phyloP scores from a whole-genome alignment of 2,888 invertebrate species.

The Diloba caeruleocephala region DNA sequence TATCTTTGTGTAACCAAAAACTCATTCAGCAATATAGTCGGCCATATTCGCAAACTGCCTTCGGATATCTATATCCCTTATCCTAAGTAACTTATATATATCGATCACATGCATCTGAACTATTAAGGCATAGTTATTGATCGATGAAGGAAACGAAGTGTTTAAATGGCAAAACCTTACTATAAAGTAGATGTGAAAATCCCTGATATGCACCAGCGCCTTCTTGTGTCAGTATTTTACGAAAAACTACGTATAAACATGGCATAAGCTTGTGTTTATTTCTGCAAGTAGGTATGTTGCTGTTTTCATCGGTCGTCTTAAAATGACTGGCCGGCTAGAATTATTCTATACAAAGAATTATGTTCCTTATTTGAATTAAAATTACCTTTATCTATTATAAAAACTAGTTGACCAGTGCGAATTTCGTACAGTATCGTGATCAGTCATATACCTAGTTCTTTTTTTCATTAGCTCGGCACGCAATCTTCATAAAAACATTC shows the following conservation, averaged over 20 bases:
- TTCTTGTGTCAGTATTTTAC: conserved; percentile 3
- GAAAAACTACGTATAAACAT: conserved; percentile 10
- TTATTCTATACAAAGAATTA: too few species aligned
- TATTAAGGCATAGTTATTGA: conserved; percentile 20
- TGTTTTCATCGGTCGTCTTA: too few species aligned
- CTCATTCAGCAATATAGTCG: background rate
- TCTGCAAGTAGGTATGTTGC: background rate
- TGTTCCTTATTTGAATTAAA: too few species aligned
- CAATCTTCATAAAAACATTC: too few species aligned
- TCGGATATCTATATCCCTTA: background rate
- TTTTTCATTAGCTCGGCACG: too few species aligned
- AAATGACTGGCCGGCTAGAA: too few species aligned
- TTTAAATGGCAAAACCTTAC: background rate
- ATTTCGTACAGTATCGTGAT: too few species aligned
- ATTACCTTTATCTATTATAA: too few species aligned
- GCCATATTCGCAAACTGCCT: background rate
- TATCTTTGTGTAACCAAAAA: too few species aligned
- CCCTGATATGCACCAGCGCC: background rate
- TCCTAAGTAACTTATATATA: conserved; percentile 9
- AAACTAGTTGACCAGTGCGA: too few species aligned
- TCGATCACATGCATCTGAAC: conserved; percentile 23
- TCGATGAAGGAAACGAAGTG: background rate
- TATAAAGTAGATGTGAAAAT: conserved; percentile 2
- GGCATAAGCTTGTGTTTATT: conserved; percentile 18
- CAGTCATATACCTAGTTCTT: too few species aligned